A percentile compares a stretch with the other conserved stretches of the same genome.
phyloP scores from a whole-genome alignment of 2,113 vertebrate genomes.

The Percopsis transmontana region DNA sequence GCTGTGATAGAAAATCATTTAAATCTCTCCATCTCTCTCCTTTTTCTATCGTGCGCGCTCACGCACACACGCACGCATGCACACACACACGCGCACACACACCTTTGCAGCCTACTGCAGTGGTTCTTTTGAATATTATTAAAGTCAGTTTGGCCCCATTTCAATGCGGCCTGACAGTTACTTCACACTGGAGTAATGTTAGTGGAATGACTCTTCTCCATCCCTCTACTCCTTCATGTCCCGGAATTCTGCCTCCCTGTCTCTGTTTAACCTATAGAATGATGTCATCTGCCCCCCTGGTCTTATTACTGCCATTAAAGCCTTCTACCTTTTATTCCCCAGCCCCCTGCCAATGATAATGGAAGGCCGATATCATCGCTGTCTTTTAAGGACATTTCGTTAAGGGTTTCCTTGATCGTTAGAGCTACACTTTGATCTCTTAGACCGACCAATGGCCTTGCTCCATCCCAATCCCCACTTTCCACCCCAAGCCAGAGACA shows the following conservation, averaged over 20 bases:
- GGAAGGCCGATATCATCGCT: constrained; percentile 26
- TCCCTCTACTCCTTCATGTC: constrained; percentile 11
- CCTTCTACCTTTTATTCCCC: constrained; percentile 8
- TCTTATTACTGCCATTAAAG: constrained; percentile 54
- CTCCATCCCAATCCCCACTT: no score
- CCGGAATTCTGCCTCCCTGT: constrained; percentile 5
- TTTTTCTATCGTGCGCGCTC: constrained; percentile 5
- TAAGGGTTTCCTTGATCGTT: constrained; percentile 32
- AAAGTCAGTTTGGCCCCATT: constrained; percentile 24
- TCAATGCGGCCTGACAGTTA: constrained; percentile 38
- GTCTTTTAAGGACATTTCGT: constrained; percentile 39
- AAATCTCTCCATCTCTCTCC: background rate
- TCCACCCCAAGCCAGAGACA: background rate
- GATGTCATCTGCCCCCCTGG: constrained; percentile 49
- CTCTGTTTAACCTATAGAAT: constrained; percentile 12
- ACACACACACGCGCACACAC: background rate
- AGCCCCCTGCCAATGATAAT: constrained; percentile 13
- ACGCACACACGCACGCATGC: background rate
- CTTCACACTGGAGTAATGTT: constrained; percentile 39
- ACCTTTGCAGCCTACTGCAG: constrained; percentile 3
- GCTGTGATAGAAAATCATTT: background rate
- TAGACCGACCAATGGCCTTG: background rate
- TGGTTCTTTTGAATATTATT: constrained; percentile 41
- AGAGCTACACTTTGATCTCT: constrained; percentile 42
- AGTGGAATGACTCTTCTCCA: constrained; percentile 24